These are phyloP conservation scores for Notiomystis cincta DNA, from an alignment of 2,113 vertebrate genomes.

Conservation along the genomic window DNA sequence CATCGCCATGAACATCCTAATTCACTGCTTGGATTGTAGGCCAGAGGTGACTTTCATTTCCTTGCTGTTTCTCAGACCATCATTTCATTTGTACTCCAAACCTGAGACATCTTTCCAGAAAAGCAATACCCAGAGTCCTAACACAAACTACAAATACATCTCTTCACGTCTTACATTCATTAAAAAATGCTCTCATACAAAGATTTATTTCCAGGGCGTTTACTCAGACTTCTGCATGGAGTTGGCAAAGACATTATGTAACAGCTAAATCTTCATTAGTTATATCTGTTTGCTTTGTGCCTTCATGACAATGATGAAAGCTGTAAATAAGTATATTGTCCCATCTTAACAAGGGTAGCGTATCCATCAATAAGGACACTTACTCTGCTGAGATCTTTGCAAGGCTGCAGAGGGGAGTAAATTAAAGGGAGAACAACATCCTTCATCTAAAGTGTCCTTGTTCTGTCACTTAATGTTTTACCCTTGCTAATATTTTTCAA, in stretches of 20 bases:
- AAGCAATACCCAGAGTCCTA: background rate
- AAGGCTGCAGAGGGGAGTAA: constrained; percentile 46
- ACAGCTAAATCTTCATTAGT: constrained; percentile 56
- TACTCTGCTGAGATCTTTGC: constrained; percentile 48
- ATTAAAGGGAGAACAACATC: constrained; percentile 55
- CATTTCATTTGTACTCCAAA: background rate
- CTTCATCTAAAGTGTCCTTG: constrained; percentile 52
- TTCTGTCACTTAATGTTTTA: constrained; percentile 61
- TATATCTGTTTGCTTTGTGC: constrained; percentile 53
- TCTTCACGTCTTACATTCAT: background rate
- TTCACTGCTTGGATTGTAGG: rapidly evolving
- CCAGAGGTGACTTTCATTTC: background rate
- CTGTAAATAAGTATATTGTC: constrained; percentile 54
- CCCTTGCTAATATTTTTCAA: constrained; percentile 61
- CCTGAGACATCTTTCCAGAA: background rate
- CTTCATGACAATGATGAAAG: constrained; percentile 40
- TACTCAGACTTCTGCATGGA: background rate
- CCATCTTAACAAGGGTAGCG: constrained; percentile 37
- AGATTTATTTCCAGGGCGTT: background rate
- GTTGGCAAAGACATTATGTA: constrained; percentile 2
- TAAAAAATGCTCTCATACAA: background rate
- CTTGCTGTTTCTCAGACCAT: background rate
- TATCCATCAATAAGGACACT: constrained; percentile 61
- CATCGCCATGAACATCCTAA: rapidly evolving
- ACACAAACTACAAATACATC: background rate